A percentile compares a stretch with the other conserved stretches of the same genome.
Evolutionary conservation across 2,888 invertebrate genomes (phyloP).

Genomic region (Diogma glabrata): DNA sequence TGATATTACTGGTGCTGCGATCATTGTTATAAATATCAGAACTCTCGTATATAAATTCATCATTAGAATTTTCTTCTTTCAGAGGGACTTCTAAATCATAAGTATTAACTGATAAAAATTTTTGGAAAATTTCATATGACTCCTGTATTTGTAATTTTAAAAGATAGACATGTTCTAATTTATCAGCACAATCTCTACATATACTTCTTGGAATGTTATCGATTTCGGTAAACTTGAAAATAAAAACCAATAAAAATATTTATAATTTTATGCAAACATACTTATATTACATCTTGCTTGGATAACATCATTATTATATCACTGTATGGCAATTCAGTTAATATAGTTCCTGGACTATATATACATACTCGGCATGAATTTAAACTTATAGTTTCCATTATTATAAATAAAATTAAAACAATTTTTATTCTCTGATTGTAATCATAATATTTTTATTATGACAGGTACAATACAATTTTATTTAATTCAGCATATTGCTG

Average conservation of each 20-base stretch:
- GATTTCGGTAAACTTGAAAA: too few species aligned
- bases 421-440: too few species aligned
- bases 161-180: constrained; percentile 2
- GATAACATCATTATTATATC: constrained; percentile 4
- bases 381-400: not conserved
- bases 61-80: not conserved
- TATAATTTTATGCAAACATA: too few species aligned
- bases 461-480: too few species aligned
- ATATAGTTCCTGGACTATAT: not conserved
- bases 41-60: not conserved
- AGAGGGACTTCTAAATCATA: not conserved
- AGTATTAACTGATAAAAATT: not conserved
- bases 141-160: constrained; percentile 4
- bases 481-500: too few species aligned
- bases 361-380: constrained; percentile 7
- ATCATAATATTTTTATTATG: too few species aligned
- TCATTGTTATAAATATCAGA: too few species aligned
- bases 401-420: too few species aligned
- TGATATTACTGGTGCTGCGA: too few species aligned
- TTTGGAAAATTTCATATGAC: not conserved
- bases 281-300: not conserved
- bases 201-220: not conserved
- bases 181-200: not conserved
- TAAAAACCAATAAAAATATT: too few species aligned
- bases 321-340: not conserved